Conservation (phyloP, 2,797 vertebrate species). For the Crocodylus rhombifer region DNA sequence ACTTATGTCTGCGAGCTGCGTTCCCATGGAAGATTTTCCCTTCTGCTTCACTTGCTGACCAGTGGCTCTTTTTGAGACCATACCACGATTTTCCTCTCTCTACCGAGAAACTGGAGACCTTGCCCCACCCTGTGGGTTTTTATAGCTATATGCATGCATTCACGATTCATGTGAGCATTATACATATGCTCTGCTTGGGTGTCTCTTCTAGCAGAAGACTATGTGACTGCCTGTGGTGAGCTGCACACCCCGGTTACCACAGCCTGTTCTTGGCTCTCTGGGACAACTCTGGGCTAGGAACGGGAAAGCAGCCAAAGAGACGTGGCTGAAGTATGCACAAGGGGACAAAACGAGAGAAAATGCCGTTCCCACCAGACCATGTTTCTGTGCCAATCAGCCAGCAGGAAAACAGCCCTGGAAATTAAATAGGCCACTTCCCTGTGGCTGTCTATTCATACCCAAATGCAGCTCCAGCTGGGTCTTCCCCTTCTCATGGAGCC, state of each 20-base stretch:
- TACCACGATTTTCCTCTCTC: neutral
- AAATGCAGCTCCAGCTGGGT: neutral
- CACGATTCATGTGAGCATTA: rapidly evolving
- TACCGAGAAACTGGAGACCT: neutral
- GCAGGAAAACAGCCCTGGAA: neutral
- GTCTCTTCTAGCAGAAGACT: neutral
- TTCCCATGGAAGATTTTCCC: neutral
- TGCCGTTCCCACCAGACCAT: neutral
- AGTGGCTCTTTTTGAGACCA: neutral
- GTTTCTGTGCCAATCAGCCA: neutral
- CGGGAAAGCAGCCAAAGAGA: neutral
- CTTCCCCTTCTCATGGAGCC: rapidly evolving
- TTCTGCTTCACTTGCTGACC: neutral
- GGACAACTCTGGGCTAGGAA: no score
- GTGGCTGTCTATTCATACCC: neutral
- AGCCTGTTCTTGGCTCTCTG: neutral
- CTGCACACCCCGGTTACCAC: rapidly evolving
- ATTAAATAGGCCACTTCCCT: rapidly evolving
- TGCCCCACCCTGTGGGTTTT: neutral
- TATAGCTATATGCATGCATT: rapidly evolving
- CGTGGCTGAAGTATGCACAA: neutral
- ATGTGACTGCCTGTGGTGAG: neutral
- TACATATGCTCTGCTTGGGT: rapidly evolving
- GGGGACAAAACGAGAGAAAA: neutral
- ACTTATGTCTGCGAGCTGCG: neutral